phyloP scores from a whole-genome alignment of 2,797 vertebrate genomes.

The Melanotaenia boesemani region DNA sequence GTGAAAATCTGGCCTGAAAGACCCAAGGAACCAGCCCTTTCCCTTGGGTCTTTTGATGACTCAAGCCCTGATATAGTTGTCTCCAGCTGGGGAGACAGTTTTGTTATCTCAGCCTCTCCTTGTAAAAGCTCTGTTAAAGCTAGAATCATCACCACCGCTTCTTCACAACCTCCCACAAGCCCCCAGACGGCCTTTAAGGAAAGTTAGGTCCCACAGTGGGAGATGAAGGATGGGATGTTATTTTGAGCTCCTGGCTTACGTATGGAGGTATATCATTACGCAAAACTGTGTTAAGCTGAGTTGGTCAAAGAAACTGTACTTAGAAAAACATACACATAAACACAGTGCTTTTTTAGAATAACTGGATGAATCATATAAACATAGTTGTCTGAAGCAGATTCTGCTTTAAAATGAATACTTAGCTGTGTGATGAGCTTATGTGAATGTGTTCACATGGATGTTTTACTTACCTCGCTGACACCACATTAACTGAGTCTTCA shows the following conservation, averaged over 20 bases:
- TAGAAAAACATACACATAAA: neutral
- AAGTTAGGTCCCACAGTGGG: constrained; percentile 6
- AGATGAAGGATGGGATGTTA: constrained; percentile 37
- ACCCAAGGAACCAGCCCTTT: constrained; percentile 17
- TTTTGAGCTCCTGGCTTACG: constrained; percentile 47
- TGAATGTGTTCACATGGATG: constrained; percentile 29
- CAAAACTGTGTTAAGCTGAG: constrained; percentile 19
- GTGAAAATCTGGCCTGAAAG: constrained; percentile 17
- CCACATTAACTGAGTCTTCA: constrained; percentile 48
- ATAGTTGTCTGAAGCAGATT: neutral
- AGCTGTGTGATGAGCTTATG: constrained; percentile 10
- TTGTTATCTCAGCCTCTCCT: constrained; percentile 41
- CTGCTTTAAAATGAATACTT: neutral
- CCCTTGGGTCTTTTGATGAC: constrained; percentile 40
- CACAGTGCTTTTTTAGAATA: neutral
- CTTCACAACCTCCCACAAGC: constrained; percentile 37
- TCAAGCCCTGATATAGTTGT: constrained; percentile 37
- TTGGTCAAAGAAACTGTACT: constrained; percentile 19
- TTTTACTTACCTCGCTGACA: constrained; percentile 40
- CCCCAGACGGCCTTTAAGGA: constrained; percentile 3
- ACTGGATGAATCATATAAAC: constrained; percentile 39
- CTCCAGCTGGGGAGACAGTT: constrained; percentile 35
- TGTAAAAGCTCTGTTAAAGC: constrained; percentile 28
- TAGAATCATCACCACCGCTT: constrained; percentile 20
- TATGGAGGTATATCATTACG: constrained; percentile 41